These are phyloP conservation scores for Sula dactylatra DNA, from an alignment of 2,113 vertebrate genomes.

Conservation along the genomic window DNA sequence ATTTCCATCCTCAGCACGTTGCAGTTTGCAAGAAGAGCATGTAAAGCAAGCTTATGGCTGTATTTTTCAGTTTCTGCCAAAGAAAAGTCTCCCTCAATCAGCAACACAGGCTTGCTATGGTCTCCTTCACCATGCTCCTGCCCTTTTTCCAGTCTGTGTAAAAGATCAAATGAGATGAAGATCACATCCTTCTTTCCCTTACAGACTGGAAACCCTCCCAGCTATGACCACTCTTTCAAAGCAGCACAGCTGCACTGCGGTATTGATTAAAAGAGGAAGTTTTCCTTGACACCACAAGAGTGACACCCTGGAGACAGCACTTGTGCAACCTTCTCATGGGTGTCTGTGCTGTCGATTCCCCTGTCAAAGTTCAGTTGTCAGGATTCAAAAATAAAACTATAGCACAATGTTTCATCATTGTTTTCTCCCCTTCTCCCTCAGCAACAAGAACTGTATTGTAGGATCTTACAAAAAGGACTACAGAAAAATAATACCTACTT, in stretches of 20 bases:
- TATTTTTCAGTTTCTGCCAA: background rate
- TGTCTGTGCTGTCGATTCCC: background rate
- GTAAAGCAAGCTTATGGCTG: background rate
- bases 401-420: background rate
- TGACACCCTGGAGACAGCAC: conserved; percentile 65
- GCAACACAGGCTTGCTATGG: background rate
- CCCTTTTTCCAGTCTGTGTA: background rate
- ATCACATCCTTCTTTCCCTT: background rate
- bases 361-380: background rate
- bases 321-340: conserved; percentile 51
- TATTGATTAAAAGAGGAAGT: conserved; percentile 81
- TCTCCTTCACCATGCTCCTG: background rate
- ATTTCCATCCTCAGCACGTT: background rate
- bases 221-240: background rate
- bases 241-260: background rate
- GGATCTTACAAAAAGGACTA: background rate
- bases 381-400: background rate
- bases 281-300: conserved; percentile 76
- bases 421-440: background rate
- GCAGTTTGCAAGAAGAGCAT: background rate
- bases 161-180: background rate
- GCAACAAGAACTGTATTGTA: background rate
- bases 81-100: background rate
- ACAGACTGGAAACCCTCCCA: background rate
- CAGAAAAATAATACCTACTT: background rate